These are phyloP conservation scores for Agonopterix alstromeriana DNA, from an alignment of 2,888 invertebrate genomes.

Conservation along the genomic window DNA sequence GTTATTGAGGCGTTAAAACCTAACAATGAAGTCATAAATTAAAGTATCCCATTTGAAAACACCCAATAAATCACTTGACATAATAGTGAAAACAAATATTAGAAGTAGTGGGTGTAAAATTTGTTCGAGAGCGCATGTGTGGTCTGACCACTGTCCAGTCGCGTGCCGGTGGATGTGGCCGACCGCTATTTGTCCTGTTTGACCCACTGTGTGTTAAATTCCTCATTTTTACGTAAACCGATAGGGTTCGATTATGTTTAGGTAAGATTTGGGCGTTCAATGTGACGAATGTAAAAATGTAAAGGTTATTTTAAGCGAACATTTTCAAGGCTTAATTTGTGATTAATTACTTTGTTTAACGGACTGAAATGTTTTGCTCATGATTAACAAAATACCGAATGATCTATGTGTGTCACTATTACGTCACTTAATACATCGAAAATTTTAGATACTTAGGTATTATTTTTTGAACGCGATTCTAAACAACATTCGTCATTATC, in stretches of 20 bases:
- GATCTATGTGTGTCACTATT: no score
- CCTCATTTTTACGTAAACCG: conserved; percentile 37
- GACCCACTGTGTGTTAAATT: conserved; percentile 25
- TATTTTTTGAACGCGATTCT: no score
- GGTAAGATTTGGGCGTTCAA: conserved; percentile 6
- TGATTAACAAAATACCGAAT: no score
- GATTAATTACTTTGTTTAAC: no score
- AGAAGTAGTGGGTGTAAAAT: conserved; percentile 43
- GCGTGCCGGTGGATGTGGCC: conserved; percentile 57
- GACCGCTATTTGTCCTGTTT: conserved; percentile 23
- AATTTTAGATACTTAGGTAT: no score
- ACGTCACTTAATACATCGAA: no score
- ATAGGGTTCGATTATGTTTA: conserved; percentile 49
- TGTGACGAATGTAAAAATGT: no score
- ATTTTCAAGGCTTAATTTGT: no score
- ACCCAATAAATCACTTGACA: conserved; percentile 27
- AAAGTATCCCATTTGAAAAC: conserved; percentile 4
- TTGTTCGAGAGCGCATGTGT: conserved; percentile 60
- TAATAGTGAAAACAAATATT: conserved; percentile 17
- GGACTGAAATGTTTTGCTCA: no score
- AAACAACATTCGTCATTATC: no score
- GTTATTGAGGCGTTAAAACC: no score
- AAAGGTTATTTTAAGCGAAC: no score
- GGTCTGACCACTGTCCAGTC: conserved; percentile 67
- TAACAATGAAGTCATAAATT: conserved; percentile 1